phyloP scores from a whole-genome alignment of 2,888 invertebrate species.

The Pristionchus exspectatus region DNA sequence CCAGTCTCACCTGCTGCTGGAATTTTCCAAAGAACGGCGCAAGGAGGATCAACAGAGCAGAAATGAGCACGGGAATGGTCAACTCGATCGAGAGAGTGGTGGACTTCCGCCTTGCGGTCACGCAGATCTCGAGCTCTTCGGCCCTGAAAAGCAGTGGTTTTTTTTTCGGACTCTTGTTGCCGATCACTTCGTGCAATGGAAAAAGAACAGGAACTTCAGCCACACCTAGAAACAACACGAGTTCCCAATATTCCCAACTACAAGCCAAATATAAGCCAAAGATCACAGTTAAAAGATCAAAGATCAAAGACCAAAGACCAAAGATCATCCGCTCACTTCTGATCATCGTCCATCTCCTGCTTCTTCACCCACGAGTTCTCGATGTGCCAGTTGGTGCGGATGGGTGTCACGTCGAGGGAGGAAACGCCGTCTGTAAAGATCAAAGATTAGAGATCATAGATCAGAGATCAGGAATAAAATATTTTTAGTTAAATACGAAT shows the following conservation, averaged over 20 bases:
- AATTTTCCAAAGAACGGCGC: conserved; percentile 76
- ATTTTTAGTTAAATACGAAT: too few relatives aligned
- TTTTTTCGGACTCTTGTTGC: background rate
- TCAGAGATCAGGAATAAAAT: background rate
- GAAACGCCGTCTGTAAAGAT: conserved; percentile 58
- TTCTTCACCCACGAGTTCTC: conserved; percentile 68
- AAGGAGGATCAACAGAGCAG: conserved; percentile 71
- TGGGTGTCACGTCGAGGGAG: conserved; percentile 60
- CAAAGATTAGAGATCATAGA: background rate
- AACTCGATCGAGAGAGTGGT: conserved; percentile 73
- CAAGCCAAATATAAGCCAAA: too few relatives aligned
- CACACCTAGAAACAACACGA: background rate
- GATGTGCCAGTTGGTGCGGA: conserved; percentile 72
- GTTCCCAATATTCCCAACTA: too few relatives aligned
- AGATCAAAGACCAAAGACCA: background rate
- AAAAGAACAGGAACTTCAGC: too few relatives aligned
- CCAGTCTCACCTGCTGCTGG: conserved; percentile 65
- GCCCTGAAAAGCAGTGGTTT: conserved; percentile 57
- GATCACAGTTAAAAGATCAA: background rate
- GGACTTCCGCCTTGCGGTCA: conserved; percentile 69
- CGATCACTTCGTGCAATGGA: too few relatives aligned
- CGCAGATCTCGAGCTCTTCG: conserved; percentile 70
- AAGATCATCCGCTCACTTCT: conserved; percentile 58
- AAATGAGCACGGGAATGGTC: conserved; percentile 73
- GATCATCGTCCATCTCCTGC: conserved; percentile 66